These are phyloP conservation scores for Sakesphorus luctuosus DNA, from an alignment of 2,113 vertebrate species.

Conservation along the genomic window DNA sequence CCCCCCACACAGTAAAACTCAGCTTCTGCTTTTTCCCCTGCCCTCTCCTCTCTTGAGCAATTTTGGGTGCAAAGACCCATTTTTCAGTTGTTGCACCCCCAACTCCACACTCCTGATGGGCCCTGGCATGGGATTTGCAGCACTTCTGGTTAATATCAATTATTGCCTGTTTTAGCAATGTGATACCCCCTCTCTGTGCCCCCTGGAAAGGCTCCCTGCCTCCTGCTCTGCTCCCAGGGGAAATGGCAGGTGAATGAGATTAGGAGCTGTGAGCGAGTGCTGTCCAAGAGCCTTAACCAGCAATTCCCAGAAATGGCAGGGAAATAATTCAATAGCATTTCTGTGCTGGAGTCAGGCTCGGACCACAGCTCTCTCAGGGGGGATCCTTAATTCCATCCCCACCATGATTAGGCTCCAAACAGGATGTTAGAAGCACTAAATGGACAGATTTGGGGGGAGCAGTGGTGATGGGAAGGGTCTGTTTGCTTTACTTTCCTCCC, in stretches of 20 bases:
- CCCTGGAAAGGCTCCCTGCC: neutral
- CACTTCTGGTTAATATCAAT: neutral
- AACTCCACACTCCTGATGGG: rapidly evolving
- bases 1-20: rapidly evolving
- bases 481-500: neutral
- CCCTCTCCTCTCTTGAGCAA: neutral
- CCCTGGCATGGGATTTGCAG: neutral
- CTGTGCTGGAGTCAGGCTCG: neutral
- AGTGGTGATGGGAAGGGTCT: neutral
- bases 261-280: neutral
- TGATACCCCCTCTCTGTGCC: neutral
- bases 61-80: neutral
- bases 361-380: neutral
- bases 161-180: neutral
- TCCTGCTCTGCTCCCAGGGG: neutral
- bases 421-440: neutral
- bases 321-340: neutral
- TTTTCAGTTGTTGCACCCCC: neutral
- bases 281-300: neutral
- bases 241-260: conserved; percentile 25
- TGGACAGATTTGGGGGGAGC: neutral
- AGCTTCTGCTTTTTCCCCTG: neutral
- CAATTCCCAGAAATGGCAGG: neutral
- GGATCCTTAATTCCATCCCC: neutral
- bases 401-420: rapidly evolving